Conservation (phyloP, 2,888 invertebrate genomes). For the Harpalus rubripes region DNA sequence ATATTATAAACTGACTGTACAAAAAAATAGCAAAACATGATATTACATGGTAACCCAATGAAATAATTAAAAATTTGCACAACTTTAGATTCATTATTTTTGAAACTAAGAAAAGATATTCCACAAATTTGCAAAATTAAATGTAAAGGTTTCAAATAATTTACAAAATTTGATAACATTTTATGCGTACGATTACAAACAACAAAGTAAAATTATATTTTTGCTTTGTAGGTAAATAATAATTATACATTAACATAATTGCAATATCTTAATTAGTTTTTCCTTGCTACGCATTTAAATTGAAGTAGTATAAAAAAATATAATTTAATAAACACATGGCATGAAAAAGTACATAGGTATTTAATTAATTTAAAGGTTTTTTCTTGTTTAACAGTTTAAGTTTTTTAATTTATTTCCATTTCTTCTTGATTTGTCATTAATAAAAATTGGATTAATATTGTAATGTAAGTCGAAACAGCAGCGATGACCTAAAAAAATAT, state of each 20-base stretch:
- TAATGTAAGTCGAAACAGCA: conserved; percentile 7
- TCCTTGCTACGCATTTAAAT: too few relatives aligned
- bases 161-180: conserved; percentile 7
- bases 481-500: conserved; percentile 27
- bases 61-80: neutral
- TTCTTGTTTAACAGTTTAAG: too few relatives aligned
- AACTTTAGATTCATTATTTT: neutral
- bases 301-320: neutral
- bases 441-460: conserved; percentile 37
- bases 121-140: conserved; percentile 28
- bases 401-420: neutral
- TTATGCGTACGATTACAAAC: neutral
- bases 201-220: neutral
- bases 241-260: neutral
- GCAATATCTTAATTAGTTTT: neutral
- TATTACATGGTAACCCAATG: conserved; percentile 5
- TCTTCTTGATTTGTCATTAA: neutral
- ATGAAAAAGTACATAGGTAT: neutral
- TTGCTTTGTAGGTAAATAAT: neutral
- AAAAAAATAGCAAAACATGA: neutral
- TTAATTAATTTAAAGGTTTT: too few relatives aligned
- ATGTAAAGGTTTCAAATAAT: conserved; percentile 12
- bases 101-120: neutral
- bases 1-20: neutral
- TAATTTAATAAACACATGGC: neutral